Evolutionary conservation across 2,113 vertebrate genomes (phyloP).

Genomic region (Xiphias gladius): DNA sequence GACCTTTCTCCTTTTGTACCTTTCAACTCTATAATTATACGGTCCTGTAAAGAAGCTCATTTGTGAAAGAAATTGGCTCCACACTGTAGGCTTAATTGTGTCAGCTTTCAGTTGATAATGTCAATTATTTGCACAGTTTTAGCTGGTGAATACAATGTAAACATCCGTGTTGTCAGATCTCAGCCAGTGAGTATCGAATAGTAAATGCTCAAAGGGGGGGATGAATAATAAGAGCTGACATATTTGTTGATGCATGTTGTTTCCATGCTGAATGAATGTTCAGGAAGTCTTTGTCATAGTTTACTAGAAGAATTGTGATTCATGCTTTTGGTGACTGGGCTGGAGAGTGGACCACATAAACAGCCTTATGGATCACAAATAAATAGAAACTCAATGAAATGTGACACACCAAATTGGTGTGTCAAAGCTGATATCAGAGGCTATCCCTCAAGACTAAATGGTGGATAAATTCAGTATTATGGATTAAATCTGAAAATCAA

Average conservation of each 20-base stretch:
- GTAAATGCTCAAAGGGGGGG: conserved; percentile 17
- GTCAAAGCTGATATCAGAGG: conserved; percentile 43
- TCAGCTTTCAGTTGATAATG: conserved; percentile 37
- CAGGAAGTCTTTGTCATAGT: conserved; percentile 63
- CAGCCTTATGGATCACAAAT: conserved; percentile 38
- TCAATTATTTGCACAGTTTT: conserved; percentile 16
- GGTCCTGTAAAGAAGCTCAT: conserved; percentile 40
- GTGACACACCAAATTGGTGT: conserved; percentile 36
- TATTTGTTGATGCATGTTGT: conserved; percentile 41
- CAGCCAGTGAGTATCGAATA: conserved; percentile 6
- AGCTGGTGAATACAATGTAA: conserved; percentile 18
- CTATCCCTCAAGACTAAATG: conserved; percentile 24
- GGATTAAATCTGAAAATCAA: conserved; percentile 18
- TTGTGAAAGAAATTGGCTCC: conserved; percentile 58
- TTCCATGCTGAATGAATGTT: conserved; percentile 45
- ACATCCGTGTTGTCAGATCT: conserved; percentile 7
- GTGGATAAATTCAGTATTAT: conserved; percentile 16
- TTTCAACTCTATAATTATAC: conserved; percentile 51
- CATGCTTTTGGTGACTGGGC: conserved; percentile 53
- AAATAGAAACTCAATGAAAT: conserved; percentile 40
- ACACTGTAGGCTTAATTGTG: background rate
- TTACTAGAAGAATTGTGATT: conserved; percentile 61
- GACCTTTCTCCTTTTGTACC: conserved; percentile 23
- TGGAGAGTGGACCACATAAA: conserved; percentile 32
- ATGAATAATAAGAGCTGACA: conserved; percentile 44